These are phyloP conservation scores for Rhagoletis zephyria DNA, from an alignment of 1,140 invertebrate genomes.

Conservation along the genomic window DNA sequence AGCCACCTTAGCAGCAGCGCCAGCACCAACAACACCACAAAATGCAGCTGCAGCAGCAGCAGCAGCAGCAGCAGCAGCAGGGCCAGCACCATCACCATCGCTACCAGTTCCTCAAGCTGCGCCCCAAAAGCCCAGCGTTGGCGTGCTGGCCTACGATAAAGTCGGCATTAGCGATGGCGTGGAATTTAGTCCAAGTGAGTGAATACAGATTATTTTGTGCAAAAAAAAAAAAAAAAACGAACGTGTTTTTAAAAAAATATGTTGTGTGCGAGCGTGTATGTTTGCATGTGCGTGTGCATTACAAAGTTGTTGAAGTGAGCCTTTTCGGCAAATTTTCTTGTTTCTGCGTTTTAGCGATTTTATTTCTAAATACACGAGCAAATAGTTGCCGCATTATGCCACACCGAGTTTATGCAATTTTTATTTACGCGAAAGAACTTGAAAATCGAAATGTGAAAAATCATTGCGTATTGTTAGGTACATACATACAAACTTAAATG, in stretches of 20 bases:
- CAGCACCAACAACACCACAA: conserved; percentile 47
- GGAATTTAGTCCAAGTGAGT: conserved; percentile 63
- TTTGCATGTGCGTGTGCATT: not conserved
- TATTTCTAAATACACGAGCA: not conserved
- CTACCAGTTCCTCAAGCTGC: conserved; percentile 34
- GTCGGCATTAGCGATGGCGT: conserved; percentile 53
- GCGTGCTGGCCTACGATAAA: conserved; percentile 47
- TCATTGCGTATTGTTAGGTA: not conserved
- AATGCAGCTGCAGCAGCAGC: not conserved
- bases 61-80: conserved; percentile 27
- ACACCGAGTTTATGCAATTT: conserved; percentile 20
- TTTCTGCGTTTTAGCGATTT: not conserved
- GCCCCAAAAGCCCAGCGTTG: conserved; percentile 12
- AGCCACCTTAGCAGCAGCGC: not conserved
- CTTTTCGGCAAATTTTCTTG: conserved; percentile 10
- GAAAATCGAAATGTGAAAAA: conserved; percentile 21
- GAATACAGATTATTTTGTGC: conserved; percentile 15
- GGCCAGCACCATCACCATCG: conserved; percentile 1
- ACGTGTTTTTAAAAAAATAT: not conserved
- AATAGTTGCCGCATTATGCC: not conserved
- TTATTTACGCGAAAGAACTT: conserved; percentile 52
- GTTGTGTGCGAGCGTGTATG: not conserved
- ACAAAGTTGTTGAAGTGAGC: not conserved
- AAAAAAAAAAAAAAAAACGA: not conserved
- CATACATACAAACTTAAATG: no score